phyloP scores from a whole-genome alignment of 1,140 invertebrate species.

The Mizuhopecten yessoensis region DNA sequence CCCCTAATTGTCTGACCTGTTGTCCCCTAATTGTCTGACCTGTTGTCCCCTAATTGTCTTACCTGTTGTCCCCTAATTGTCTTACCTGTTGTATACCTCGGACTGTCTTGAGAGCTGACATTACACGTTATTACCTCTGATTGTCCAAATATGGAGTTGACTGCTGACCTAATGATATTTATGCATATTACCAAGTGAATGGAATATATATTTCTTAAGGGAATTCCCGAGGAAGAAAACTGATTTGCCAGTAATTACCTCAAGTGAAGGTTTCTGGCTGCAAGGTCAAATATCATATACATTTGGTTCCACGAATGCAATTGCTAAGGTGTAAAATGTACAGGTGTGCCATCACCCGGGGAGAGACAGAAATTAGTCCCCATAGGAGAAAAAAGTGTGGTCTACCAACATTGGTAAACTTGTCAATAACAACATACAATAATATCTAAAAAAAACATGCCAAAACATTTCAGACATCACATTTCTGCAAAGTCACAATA shows the following conservation, averaged over 20 bases:
- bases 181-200: not conserved
- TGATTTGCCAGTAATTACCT: not conserved
- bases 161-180: not conserved
- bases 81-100: no score
- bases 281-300: not conserved
- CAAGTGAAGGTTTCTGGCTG: not conserved
- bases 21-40: no score
- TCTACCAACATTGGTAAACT: not conserved
- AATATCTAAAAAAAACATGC: not conserved
- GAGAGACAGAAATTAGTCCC: not conserved
- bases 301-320: not conserved
- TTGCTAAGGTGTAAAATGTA: constrained; percentile 1
- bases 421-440: not conserved
- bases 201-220: not conserved
- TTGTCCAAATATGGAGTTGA: no score
- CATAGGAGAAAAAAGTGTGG: not conserved
- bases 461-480: not conserved
- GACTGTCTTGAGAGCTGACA: no score
- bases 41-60: no score
- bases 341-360: not conserved
- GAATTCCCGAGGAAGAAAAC: not conserved
- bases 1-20: no score
- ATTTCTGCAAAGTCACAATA: not conserved
- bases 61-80: no score
- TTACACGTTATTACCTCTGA: no score